These are phyloP conservation scores for Triops longicaudatus DNA, from an alignment of 1,140 invertebrate species.

Conservation along the genomic window DNA sequence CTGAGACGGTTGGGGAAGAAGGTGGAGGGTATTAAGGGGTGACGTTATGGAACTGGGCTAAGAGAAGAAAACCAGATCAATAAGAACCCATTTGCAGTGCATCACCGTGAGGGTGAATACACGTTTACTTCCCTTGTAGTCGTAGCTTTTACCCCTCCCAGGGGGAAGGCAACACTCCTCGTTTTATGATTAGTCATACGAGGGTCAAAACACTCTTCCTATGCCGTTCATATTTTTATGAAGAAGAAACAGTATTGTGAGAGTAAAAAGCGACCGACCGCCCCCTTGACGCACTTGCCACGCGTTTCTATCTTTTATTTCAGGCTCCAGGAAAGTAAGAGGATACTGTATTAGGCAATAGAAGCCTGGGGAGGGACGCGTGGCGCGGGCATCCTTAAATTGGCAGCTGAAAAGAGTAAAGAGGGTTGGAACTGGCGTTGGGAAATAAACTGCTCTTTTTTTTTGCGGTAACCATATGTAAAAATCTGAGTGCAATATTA, in stretches of 20 bases:
- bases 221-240: not conserved
- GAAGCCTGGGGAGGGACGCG: not conserved
- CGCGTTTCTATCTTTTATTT: not conserved
- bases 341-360: not conserved
- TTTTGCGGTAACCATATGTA: not conserved
- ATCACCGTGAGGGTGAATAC: not conserved
- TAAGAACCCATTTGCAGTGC: constrained; percentile 14
- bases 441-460: not conserved
- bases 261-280: not conserved
- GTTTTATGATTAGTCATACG: not conserved
- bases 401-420: not conserved
- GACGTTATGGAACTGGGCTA: not conserved
- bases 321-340: not conserved
- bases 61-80: constrained; percentile 10
- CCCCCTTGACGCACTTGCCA: not conserved
- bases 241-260: not conserved
- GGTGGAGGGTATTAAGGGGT: not conserved
- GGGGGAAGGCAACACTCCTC: not conserved
- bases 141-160: not conserved
- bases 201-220: not conserved
- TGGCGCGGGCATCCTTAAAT: not conserved
- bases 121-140: not conserved
- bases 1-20: not conserved
- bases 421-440: not conserved
- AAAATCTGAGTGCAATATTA: not conserved